A percentile compares a stretch with the other conserved stretches of the same genome.
These are phyloP conservation scores for Zapornia atra DNA, from an alignment of 2,113 vertebrate species.

Conservation along the genomic window DNA sequence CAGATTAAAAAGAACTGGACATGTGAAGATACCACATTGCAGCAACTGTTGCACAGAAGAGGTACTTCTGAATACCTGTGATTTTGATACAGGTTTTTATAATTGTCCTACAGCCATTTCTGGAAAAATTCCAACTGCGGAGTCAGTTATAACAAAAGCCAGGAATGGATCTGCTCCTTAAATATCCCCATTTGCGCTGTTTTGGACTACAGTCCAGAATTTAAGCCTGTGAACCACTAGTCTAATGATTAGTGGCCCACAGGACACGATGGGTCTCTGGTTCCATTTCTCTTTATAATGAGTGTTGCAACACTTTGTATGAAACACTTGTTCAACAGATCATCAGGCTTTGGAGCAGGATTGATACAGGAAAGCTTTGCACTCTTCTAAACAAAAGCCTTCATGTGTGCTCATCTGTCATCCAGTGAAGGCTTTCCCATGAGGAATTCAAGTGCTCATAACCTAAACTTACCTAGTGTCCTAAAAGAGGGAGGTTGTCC, in stretches of 20 bases:
- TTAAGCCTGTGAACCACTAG: neutral
- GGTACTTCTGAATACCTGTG: neutral
- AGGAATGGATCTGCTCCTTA: neutral
- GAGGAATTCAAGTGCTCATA: neutral
- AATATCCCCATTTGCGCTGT: neutral
- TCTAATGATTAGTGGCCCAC: neutral
- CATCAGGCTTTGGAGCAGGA: neutral
- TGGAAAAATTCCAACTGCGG: neutral
- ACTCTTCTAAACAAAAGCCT: neutral
- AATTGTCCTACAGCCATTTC: neutral
- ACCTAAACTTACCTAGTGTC: neutral
- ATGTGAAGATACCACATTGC: neutral
- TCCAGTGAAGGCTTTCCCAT: neutral
- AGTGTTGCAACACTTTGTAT: neutral
- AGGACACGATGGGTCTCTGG: neutral
- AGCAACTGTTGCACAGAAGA: neutral
- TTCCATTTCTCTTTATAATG: neutral
- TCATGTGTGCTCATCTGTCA: neutral
- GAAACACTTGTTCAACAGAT: neutral
- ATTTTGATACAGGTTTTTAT: neutral
- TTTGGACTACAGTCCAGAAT: neutral
- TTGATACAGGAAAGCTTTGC: fast-evolving
- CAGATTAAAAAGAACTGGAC: neutral
- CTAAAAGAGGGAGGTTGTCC: neutral
- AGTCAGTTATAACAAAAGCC: neutral